Evolutionary conservation across 2,797 vertebrate genomes (phyloP), one percentile per base, ranked within the genome.

Genomic region (Tarsius wallacei): DNA sequence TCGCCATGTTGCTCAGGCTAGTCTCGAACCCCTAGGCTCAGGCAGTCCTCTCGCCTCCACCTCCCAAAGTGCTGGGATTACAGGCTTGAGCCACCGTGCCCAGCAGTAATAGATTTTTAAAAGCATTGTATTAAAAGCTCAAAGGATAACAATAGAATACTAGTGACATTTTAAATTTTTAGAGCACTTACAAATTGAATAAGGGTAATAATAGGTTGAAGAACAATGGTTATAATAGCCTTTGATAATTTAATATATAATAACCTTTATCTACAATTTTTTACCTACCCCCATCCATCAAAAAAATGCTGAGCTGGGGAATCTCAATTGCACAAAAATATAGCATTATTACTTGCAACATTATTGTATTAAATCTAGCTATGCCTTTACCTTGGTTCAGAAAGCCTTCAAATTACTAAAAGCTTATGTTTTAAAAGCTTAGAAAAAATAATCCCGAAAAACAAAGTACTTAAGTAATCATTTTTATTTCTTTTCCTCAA

Each of bases 251-350:
- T 51, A 93, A 5, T 21, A 49, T 49, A 55, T 77, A 84, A 64
- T 87, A 68, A 49, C 61, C 26, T 93, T 73, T 86, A 51, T 70
- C 21, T 80, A 26, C 26, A 33, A 28, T 42, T 61, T 61, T 47
- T 55, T 42, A 81, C 21, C 7, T 7, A 47, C 51, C 33, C 14
- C 5, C n/a, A 77, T 9, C 42, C 22, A 49, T 47, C 12, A 73
- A 28, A 42, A 36, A 57, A 87, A 53, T 42, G 42, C 5, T 84
- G 89, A 89, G 68, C 28, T 66, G 13, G 78, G 33, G 91, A 78
- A 91, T 96, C 85, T 94, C 10, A 47, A 24, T 95, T 91, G 87
- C 85, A 96, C 61, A 90, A 97, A 96, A 87, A 68, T 88, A 91
- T 21, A 93, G 42, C 28, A 57, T 21, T 77, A 22, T 77, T 96